Evolutionary conservation across 2,797 vertebrate species (phyloP).

Genomic region (Hipposideros larvatus): DNA sequence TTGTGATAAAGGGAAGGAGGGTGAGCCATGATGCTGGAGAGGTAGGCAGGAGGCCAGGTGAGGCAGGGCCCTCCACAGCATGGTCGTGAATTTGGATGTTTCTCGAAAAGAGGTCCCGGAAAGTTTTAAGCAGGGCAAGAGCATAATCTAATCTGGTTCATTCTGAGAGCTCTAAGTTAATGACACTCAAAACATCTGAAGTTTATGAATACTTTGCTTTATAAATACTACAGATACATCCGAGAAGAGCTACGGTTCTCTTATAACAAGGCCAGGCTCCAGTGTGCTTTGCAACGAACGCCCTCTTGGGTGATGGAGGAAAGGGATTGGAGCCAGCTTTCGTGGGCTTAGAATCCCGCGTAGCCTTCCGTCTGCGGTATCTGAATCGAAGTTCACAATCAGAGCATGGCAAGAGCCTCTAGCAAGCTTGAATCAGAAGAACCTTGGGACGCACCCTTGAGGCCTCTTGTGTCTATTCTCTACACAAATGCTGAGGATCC

Average conservation of each 20-base stretch:
- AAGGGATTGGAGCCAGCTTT: not conserved
- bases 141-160: not conserved
- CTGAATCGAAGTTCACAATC: no score
- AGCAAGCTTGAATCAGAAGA: not conserved
- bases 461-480: not conserved
- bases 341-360: rapidly evolving
- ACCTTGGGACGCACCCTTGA: not conserved
- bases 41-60: not conserved
- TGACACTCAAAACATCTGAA: not conserved
- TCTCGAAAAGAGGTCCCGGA: not conserved
- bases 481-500: not conserved
- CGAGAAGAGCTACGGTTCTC: not conserved
- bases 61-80: not conserved
- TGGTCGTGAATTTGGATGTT: not conserved
- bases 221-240: not conserved
- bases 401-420: not conserved
- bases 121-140: not conserved
- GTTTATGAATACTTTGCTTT: not conserved
- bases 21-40: no score
- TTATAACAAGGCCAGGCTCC: rapidly evolving
- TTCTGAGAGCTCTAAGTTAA: not conserved
- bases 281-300: rapidly evolving
- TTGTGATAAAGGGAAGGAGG: not conserved
- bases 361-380: not conserved
- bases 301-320: not conserved